These are phyloP conservation scores for Stigmatopora nigra DNA, from an alignment of 2,113 vertebrate species.

Conservation along the genomic window DNA sequence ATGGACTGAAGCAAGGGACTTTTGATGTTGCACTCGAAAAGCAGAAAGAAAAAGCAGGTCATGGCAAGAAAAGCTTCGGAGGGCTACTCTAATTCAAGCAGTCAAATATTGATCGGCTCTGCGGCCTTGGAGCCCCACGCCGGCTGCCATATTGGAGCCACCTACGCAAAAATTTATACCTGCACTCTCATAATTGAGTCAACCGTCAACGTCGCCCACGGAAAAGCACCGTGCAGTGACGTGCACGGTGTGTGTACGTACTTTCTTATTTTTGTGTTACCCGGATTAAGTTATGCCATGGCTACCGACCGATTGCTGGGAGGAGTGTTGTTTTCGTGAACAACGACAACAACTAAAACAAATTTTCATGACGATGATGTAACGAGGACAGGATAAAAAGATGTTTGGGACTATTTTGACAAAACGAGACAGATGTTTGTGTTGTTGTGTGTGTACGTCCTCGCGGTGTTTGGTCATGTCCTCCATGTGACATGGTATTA, in stretches of 20 bases:
- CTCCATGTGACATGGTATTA: background rate
- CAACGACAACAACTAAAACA: no score
- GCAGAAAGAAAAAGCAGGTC: slow-evolving; percentile 17
- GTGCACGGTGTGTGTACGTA: background rate
- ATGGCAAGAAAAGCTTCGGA: slow-evolving; percentile 7
- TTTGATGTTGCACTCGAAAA: slow-evolving; percentile 12
- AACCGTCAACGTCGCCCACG: slow-evolving; percentile 6
- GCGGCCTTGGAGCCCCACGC: slow-evolving; percentile 25
- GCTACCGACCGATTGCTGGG: background rate
- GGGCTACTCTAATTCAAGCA: slow-evolving; percentile 32
- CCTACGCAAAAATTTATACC: slow-evolving; percentile 59
- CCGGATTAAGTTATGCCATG: background rate
- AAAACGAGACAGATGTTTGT: no score
- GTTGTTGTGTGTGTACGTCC: no score
- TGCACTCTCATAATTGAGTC: slow-evolving; percentile 57
- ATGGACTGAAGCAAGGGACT: slow-evolving; percentile 20
- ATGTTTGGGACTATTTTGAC: no score
- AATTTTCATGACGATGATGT: no score
- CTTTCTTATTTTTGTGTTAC: background rate
- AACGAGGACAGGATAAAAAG: no score
- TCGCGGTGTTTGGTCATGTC: no score
- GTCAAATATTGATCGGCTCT: slow-evolving; percentile 53
- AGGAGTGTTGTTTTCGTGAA: no score
- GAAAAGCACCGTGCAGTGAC: slow-evolving; percentile 6
- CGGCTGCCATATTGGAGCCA: slow-evolving; percentile 52